Evolutionary conservation across 2,113 vertebrate genomes (phyloP), one percentile per base, ranked within the genome.

Genomic region (Neogale vison): DNA sequence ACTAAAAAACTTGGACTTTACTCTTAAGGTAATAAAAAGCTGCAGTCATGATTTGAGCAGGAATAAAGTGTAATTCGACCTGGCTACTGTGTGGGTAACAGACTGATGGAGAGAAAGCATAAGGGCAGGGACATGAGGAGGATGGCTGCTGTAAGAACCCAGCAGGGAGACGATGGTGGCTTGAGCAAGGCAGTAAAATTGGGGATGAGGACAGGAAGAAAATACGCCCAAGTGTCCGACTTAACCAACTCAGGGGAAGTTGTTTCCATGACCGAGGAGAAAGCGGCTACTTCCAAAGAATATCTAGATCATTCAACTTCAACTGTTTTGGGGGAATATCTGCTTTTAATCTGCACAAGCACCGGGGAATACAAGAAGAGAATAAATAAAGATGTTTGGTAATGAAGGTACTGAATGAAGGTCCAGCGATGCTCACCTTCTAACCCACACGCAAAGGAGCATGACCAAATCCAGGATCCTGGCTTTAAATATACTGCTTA

Each of bases 21-120:
- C 63, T 85, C 55, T 74, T 76, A 65, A 92, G 61, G 79, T 86
- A 67, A 85, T 89, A 81, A 76, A 89, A 95, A 95, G 15, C 23
- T 85, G 59, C 20, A 29, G 21, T 34, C 90, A 89, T 76, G 65
- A 82, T 88, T 6, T 86, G 79, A 82, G 72, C 42, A 93, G n/a
- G 1, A 79, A 52, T 59, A 13, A 17, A 26, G 57, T 10, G 57
- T 81, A 36, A 57, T 67, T 89, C 63, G n/a, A 13, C 18, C 31
- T 29, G 57, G 50, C 42, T 67, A 23, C 17, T 15, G n/a, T 20
- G 5, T 93, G 57, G 9, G 76, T n/a, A 21, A 24, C 18, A 71
- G 77, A 74, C n/a, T 6, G 1, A 13, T 10, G 36, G 11, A 88
- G 3, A 76, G 18, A 47, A 79, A 79, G 45, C 79, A 80, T 8